Percentiles rank a stretch among this genome's conserved stretches.
These are phyloP conservation scores for Keiferia lycopersicella DNA, from an alignment of 2,888 invertebrate genomes.

Conservation along the genomic window DNA sequence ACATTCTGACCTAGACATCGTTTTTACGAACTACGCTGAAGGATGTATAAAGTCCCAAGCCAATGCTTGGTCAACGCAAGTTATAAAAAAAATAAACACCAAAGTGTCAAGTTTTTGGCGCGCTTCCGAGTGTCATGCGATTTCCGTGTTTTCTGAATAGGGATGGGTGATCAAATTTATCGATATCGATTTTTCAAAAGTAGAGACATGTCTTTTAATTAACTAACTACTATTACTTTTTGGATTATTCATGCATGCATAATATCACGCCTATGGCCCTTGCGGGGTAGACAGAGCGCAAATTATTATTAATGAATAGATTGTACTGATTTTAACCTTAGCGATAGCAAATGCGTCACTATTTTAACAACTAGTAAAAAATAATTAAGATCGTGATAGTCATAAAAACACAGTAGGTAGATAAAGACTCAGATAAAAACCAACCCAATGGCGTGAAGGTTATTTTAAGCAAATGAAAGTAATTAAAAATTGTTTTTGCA, in stretches of 20 bases:
- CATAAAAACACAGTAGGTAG: constrained; percentile 1
- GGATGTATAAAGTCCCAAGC: constrained; percentile 22
- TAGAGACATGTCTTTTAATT: not conserved
- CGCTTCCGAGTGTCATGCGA: not conserved
- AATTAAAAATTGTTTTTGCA: not conserved
- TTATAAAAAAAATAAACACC: constrained; percentile 13
- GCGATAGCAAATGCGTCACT: too few relatives aligned
- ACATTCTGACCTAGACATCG: constrained; percentile 45
- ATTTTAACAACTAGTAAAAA: too few relatives aligned
- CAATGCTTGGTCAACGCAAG: constrained; percentile 21
- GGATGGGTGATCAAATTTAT: not conserved
- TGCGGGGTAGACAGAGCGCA: too few relatives aligned
- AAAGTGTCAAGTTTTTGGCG: constrained; percentile 1
- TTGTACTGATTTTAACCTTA: too few relatives aligned
- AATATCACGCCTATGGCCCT: too few relatives aligned
- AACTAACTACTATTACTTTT: not conserved
- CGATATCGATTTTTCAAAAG: not conserved
- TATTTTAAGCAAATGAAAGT: not conserved
- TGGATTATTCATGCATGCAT: too few relatives aligned
- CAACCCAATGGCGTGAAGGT: not conserved
- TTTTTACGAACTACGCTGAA: constrained; percentile 21
- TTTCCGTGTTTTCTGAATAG: not conserved
- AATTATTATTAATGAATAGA: not conserved
- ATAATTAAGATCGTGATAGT: not conserved
- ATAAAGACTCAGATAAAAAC: not conserved